Percentiles rank a stretch among this genome's conserved stretches.
Evolutionary conservation across 2,113 vertebrate genomes (phyloP).

Genomic region (Bungarus multicinctus): DNA sequence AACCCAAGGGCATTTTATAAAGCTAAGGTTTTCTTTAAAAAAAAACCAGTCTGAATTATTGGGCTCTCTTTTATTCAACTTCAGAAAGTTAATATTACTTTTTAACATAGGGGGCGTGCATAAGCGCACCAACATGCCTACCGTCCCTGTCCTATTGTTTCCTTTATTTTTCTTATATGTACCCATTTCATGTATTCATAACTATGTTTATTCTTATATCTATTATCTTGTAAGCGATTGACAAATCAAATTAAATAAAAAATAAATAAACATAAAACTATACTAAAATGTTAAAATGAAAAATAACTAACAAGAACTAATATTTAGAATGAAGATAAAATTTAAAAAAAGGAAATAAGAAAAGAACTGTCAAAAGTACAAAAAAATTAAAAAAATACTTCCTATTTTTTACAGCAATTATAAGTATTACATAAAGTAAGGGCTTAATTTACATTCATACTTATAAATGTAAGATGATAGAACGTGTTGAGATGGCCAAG

Average conservation of each 20-base stretch:
- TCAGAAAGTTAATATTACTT: neutral
- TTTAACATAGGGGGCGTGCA: neutral
- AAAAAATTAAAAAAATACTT: neutral
- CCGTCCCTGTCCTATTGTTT: too few relatives aligned
- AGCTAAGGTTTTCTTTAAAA: constrained; percentile 10
- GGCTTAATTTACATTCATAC: too few relatives aligned
- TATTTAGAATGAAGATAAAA: neutral
- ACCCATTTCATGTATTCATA: too few relatives aligned
- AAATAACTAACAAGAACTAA: neutral
- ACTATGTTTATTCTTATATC: too few relatives aligned
- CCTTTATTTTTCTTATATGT: too few relatives aligned
- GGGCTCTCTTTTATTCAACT: neutral
- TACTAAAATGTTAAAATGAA: neutral
- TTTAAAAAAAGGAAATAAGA: neutral
- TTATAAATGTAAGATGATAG: neutral
- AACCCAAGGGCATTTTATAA: constrained; percentile 37
- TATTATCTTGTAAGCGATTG: too few relatives aligned
- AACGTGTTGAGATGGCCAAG: neutral
- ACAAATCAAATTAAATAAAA: too few relatives aligned
- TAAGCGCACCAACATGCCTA: too few relatives aligned
- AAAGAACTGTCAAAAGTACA: neutral
- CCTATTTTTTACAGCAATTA: neutral
- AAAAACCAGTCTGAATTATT: neutral
- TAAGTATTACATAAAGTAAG: neutral
- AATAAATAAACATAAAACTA: neutral